phyloP scores from a whole-genome alignment of 2,113 vertebrate species.

The Nothocercus nigrocapillus region DNA sequence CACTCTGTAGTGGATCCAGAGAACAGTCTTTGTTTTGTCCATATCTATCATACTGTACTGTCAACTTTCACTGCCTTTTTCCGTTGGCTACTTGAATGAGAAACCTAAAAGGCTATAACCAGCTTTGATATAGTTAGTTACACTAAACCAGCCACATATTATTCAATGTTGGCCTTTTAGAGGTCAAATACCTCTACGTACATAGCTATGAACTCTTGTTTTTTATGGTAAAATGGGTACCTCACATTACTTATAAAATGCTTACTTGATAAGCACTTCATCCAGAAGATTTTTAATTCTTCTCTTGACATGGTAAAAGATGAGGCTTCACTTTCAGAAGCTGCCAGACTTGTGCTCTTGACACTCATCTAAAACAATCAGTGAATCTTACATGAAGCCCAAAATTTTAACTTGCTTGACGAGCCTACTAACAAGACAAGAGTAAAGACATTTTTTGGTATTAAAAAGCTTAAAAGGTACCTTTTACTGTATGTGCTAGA shows the following conservation, averaged over 20 bases:
- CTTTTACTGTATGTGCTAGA: neutral
- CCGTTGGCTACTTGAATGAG: neutral
- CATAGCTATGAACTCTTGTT: neutral
- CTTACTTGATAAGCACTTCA: conserved; percentile 14
- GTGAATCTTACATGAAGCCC: conserved; percentile 20
- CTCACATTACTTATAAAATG: conserved; percentile 12
- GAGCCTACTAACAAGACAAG: conserved; percentile 47
- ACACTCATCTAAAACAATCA: conserved; percentile 38
- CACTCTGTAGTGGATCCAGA: neutral
- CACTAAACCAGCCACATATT: neutral
- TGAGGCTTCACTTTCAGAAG: conserved; percentile 36
- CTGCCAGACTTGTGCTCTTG: neutral
- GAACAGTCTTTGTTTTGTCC: neutral
- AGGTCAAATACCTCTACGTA: neutral
- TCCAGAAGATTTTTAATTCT: conserved; percentile 21
- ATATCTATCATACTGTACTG: neutral
- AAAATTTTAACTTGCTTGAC: conserved; percentile 30
- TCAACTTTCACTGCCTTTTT: neutral
- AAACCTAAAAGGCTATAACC: conserved; percentile 21
- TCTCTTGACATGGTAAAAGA: conserved; percentile 15
- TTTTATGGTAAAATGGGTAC: neutral
- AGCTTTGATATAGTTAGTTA: neutral
- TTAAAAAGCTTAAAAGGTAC: conserved; percentile 4
- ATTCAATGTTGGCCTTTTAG: neutral
- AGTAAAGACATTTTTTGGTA: conserved; percentile 51